phyloP scores from a whole-genome alignment of 92 coral and sea anemone genomes.

The Plumapathes pennacea region DNA sequence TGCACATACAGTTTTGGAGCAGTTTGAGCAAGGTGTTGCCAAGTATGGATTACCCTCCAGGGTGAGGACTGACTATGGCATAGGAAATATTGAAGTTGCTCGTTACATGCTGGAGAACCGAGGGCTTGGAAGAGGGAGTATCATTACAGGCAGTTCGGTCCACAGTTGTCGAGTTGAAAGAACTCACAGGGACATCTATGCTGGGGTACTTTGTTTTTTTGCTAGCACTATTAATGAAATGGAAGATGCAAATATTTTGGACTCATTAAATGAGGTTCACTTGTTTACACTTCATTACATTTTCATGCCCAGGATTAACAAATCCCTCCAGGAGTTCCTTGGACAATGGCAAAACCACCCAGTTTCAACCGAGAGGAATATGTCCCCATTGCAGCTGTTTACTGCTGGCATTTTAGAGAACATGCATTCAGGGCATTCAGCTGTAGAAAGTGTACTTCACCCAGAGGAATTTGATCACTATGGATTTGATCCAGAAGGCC shows the following conservation, averaged over 20 bases:
- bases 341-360: constrained; percentile 50
- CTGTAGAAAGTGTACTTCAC: constrained; percentile 27
- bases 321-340: constrained; percentile 27
- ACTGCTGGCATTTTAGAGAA: constrained; percentile 52
- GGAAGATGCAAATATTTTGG: constrained; percentile 21
- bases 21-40: constrained; percentile 37
- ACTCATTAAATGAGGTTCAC: constrained; percentile 46
- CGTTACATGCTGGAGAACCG: constrained; percentile 41
- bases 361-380: constrained; percentile 42
- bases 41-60: constrained; percentile 61
- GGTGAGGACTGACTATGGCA: constrained; percentile 52
- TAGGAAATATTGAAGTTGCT: constrained; percentile 50
- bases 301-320: constrained; percentile 34
- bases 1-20: constrained; percentile 42
- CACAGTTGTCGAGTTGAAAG: constrained; percentile 44
- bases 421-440: constrained; percentile 39
- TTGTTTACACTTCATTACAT: constrained; percentile 46
- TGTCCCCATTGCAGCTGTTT: constrained; percentile 54
- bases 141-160: constrained; percentile 43
- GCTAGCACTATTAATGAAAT: constrained; percentile 8
- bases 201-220: constrained; percentile 26
- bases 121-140: constrained; percentile 52
- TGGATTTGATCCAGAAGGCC: constrained; percentile 43
- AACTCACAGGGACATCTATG: constrained; percentile 30
- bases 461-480: constrained; percentile 12